These are phyloP conservation scores for Machimus rusticus DNA, from an alignment of 2,888 invertebrate species.

Conservation along the genomic window DNA sequence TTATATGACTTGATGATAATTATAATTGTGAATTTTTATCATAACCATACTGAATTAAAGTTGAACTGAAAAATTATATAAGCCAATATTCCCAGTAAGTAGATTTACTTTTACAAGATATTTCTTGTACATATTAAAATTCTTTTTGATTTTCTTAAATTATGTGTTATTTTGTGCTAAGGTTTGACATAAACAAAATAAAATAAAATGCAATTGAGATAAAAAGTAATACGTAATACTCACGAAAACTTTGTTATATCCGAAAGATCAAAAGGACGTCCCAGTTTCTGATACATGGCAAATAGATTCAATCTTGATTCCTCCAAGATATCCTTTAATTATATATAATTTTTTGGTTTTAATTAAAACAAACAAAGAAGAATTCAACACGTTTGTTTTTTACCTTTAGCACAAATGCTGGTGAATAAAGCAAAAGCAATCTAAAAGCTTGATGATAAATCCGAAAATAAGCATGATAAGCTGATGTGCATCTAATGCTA, in stretches of 20 bases:
- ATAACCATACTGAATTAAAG: too few species aligned
- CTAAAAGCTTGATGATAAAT: not conserved
- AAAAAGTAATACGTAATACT: constrained; percentile 52
- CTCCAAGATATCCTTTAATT: constrained; percentile 58
- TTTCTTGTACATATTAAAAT: too few species aligned
- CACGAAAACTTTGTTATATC: constrained; percentile 62
- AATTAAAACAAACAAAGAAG: not conserved
- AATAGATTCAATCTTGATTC: constrained; percentile 61
- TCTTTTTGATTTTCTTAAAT: too few species aligned
- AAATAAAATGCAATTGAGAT: not conserved
- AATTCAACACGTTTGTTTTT: not conserved
- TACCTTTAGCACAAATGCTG: constrained; percentile 16
- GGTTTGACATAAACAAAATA: too few species aligned
- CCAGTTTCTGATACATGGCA: constrained; percentile 63
- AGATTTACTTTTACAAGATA: too few species aligned
- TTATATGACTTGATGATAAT: too few species aligned
- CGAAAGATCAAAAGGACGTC: constrained; percentile 60
- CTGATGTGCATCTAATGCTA: not conserved
- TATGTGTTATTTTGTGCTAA: too few species aligned
- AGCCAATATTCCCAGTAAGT: too few species aligned
- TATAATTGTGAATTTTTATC: too few species aligned
- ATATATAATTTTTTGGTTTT: not conserved
- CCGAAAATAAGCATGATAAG: not conserved
- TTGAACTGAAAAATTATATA: too few species aligned
- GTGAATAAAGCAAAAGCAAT: not conserved